Percentiles rank a stretch among this genome's conserved stretches.
phyloP scores from a whole-genome alignment of 2,113 vertebrate genomes.

The Caretta caretta region DNA sequence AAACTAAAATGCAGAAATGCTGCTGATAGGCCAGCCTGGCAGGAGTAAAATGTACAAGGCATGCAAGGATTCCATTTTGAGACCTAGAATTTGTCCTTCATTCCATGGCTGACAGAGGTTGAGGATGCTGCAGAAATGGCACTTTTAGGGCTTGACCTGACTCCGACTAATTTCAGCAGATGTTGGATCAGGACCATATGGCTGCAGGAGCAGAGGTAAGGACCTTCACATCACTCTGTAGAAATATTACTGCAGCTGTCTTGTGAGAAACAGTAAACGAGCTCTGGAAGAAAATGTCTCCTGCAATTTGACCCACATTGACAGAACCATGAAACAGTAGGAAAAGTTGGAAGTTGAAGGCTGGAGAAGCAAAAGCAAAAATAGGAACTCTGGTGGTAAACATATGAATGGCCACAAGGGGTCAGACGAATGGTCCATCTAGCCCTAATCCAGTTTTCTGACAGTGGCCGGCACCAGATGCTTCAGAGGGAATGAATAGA shows the following conservation, averaged over 20 bases:
- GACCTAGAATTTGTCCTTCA: not conserved
- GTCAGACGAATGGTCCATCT: too few species aligned
- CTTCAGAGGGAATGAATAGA: not conserved
- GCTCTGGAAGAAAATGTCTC: not conserved
- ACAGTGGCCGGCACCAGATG: not conserved
- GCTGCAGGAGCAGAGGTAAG: not conserved
- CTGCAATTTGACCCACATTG: accelerated
- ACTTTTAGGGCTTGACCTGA: not conserved
- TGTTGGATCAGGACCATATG: not conserved
- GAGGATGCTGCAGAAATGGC: not conserved
- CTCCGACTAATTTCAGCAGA: not conserved
- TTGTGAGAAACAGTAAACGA: not conserved
- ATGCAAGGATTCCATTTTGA: accelerated
- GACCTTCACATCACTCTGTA: accelerated
- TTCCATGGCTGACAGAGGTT: not conserved
- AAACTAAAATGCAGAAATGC: accelerated
- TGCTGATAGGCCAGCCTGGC: not conserved
- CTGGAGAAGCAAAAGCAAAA: accelerated
- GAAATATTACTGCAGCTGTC: not conserved
- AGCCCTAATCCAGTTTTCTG: not conserved
- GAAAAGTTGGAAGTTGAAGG: accelerated
- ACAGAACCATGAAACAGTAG: accelerated
- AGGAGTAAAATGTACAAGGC: accelerated
- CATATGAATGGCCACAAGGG: too few species aligned
- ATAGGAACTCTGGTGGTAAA: too few species aligned